phyloP scores from a whole-genome alignment of 2,113 vertebrate species.

The Taxidea taxus region DNA sequence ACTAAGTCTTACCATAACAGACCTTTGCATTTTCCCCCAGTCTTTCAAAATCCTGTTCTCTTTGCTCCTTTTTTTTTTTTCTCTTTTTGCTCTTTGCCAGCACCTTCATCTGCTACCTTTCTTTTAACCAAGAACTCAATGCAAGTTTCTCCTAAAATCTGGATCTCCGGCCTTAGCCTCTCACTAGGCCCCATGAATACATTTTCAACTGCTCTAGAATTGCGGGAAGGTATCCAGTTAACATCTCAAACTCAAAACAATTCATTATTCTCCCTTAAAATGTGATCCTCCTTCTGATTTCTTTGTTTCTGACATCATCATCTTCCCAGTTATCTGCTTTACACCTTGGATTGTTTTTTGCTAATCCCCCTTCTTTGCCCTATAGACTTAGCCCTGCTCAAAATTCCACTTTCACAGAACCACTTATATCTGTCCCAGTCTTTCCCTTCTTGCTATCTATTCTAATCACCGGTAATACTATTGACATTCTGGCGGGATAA shows the following conservation, averaged over 20 bases:
- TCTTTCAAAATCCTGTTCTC: background rate
- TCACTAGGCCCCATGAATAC: background rate
- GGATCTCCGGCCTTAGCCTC: background rate
- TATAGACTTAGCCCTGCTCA: background rate
- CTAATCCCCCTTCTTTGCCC: background rate
- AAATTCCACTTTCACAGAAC: background rate
- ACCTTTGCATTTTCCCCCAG: background rate
- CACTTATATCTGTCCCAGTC: background rate
- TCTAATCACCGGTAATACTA: background rate
- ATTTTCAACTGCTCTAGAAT: background rate
- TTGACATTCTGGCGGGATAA: background rate
- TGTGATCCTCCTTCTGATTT: background rate
- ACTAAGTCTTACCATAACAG: background rate
- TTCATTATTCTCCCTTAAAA: background rate
- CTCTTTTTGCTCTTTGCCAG: background rate
- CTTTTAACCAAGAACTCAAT: background rate
- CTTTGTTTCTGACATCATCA: background rate
- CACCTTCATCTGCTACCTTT: background rate
- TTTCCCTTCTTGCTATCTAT: background rate
- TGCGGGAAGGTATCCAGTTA: background rate
- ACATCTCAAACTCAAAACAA: background rate
- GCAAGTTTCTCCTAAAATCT: background rate
- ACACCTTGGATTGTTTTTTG: background rate
- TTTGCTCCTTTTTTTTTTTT: background rate
- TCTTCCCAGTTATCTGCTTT: background rate